Evolutionary conservation across 2,113 vertebrate species (phyloP).

Genomic region (Falco punctatus): DNA sequence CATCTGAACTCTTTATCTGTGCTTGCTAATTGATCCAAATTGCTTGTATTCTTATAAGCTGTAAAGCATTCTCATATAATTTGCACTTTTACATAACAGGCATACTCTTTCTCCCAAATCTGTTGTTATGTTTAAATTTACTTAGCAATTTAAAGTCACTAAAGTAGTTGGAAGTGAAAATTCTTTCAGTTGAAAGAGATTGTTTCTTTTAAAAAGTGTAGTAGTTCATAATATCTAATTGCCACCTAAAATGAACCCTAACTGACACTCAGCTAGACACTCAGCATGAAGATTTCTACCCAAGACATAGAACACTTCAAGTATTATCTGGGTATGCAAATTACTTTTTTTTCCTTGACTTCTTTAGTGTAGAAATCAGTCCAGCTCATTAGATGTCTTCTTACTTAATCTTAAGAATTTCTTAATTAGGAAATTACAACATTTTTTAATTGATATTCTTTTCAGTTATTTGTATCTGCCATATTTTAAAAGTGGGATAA

Average conservation of each 20-base stretch:
- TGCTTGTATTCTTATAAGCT: background rate
- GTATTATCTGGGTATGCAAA: background rate
- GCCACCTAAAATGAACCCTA: background rate
- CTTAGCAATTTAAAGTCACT: background rate
- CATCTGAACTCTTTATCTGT: background rate
- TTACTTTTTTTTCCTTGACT: background rate
- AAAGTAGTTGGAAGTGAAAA: background rate
- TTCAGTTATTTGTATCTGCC: background rate
- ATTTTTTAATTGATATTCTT: background rate
- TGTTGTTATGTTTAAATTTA: background rate
- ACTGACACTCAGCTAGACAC: background rate
- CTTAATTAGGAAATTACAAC: background rate
- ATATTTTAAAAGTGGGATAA: background rate
- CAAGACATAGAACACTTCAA: background rate
- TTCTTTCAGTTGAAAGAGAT: background rate
- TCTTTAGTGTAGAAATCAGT: background rate
- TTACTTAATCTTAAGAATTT: background rate
- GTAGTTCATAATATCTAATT: background rate
- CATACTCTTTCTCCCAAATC: background rate
- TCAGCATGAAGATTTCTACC: background rate
- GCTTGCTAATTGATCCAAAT: background rate
- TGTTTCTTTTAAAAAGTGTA: background rate
- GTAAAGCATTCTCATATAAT: background rate
- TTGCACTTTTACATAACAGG: background rate
- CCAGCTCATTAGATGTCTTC: background rate